Evolutionary conservation across 2,113 vertebrate genomes (phyloP).

Genomic region (Micronycteris hirsuta): DNA sequence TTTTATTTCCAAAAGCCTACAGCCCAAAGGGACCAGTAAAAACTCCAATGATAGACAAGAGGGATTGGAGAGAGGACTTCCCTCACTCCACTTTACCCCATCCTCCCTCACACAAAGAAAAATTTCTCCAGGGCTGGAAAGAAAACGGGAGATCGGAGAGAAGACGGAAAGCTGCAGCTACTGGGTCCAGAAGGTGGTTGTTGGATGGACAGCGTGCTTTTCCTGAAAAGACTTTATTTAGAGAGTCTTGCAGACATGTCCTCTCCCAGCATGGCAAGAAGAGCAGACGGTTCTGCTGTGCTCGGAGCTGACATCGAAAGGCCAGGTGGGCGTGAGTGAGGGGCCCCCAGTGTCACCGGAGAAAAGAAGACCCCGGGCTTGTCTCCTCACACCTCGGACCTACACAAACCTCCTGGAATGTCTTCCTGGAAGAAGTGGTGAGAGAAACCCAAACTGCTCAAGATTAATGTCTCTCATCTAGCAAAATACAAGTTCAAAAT

Average conservation of each 20-base stretch:
- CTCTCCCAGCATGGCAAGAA: neutral
- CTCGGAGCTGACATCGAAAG: neutral
- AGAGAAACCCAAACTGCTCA: neutral
- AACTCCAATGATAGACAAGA: neutral
- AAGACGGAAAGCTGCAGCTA: neutral
- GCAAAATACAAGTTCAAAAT: neutral
- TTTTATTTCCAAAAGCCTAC: constrained; percentile 4
- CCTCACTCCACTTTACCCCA: neutral
- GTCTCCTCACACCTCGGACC: neutral
- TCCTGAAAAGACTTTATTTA: neutral
- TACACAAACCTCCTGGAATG: neutral
- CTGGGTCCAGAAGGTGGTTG: neutral
- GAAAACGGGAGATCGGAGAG: neutral
- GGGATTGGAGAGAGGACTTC: neutral
- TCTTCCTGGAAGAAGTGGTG: neutral
- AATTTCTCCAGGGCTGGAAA: neutral
- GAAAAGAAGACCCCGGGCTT: neutral
- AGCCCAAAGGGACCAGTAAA: neutral
- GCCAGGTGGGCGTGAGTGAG: neutral
- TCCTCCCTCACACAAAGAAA: neutral
- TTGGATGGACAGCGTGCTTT: neutral
- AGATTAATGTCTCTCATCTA: neutral
- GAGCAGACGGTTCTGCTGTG: neutral
- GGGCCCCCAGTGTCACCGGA: no score
- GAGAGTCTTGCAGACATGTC: neutral